Percentiles rank a stretch among this genome's conserved stretches.
Evolutionary conservation across 2,797 vertebrate species (phyloP).

Genomic region (Enteromius paludinosus): DNA sequence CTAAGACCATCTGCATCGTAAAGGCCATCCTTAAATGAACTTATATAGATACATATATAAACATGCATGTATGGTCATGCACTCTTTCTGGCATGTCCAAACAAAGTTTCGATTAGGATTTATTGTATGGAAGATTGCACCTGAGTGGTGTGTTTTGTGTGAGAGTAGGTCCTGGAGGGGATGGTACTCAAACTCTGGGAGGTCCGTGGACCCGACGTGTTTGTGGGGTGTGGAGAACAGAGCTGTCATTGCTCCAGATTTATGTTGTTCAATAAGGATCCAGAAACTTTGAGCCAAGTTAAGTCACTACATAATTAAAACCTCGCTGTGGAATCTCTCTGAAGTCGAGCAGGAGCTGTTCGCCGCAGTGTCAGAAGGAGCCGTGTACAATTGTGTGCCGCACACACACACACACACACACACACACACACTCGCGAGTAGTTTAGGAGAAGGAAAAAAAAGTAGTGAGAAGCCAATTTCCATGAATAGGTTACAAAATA

Average conservation of each 20-base stretch:
- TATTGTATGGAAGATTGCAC: slow-evolving; percentile 30
- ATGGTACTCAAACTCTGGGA: slow-evolving; percentile 56
- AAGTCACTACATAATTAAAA: slow-evolving; percentile 77
- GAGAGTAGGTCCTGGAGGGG: slow-evolving; percentile 28
- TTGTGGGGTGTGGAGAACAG: slow-evolving; percentile 64
- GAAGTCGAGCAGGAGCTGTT: slow-evolving; percentile 66
- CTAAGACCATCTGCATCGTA: slow-evolving; percentile 17
- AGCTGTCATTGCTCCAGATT: slow-evolving; percentile 69
- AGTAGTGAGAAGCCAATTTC: not conserved
- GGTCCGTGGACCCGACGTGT: slow-evolving; percentile 59
- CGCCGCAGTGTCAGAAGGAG: slow-evolving; percentile 51
- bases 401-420: slow-evolving; percentile 36
- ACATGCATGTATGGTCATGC: not conserved
- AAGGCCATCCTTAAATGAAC: slow-evolving; percentile 36
- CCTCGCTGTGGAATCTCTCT: slow-evolving; percentile 73
- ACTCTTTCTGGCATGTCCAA: slow-evolving; percentile 7
- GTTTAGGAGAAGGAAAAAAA: not conserved
- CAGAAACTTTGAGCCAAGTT: slow-evolving; percentile 70
- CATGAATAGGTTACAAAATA: not conserved
- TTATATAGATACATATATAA: slow-evolving; percentile 30
- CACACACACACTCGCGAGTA: slow-evolving; percentile 35
- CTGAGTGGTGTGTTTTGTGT: slow-evolving; percentile 42
- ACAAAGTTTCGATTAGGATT: slow-evolving; percentile 19
- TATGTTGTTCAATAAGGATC: slow-evolving; percentile 72
- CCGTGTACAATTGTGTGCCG: slow-evolving; percentile 29